Base-by-base conservation (phyloP, 1,140 invertebrate species). In the Trachelipus rathkii region DNA sequence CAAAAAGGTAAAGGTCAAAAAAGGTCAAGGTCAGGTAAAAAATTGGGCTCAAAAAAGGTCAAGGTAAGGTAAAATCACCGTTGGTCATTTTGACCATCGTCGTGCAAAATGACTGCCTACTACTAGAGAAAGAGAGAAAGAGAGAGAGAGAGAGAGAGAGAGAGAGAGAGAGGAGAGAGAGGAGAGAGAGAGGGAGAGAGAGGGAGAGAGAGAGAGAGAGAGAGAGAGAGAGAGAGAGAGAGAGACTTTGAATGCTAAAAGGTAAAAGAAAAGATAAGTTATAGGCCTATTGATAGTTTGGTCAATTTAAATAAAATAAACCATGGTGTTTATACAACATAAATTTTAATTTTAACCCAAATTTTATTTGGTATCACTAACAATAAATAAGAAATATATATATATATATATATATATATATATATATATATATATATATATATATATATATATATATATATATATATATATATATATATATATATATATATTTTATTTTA, bases 191-290 rank as follows among this genome's bases (percentile, higher is more conserved):
- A 60, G 50, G 8, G 11, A 60, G 50, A 60, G 11, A 60, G 50
- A 60, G 11, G 8, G 50, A 60, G 11, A 60, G 50, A 60, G 11
- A 60, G 50, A 60, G 50, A 60, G 50, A 60, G 50, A 60, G 50
- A 60, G 50, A 60, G 50, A 60, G 50, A 60, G 50, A 60, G 50
- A 60, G 50, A 60, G 50, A 60, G 50, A 60, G 50, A 60, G 50
- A 60, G 50, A 60, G 50, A 60, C 19, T 60, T 60, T 60, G 19
- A n/a, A n/a, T 60, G 4, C 50, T 60, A 4, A 19, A 13, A 19
- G 50, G 50, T 60, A 60, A 60, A 60, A 60, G 1, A 15, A 15
- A 60, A 60, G 50, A 60, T 60, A 60, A 60, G 50, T 13, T 60
- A 2, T 60, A 60, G 50, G 50, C 50, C 50, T 60, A 60, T 60